Evolutionary conservation across 2,888 invertebrate genomes (phyloP), one percentile per base, ranked within the genome.

Genomic region (Chrysotoxum bicinctum): DNA sequence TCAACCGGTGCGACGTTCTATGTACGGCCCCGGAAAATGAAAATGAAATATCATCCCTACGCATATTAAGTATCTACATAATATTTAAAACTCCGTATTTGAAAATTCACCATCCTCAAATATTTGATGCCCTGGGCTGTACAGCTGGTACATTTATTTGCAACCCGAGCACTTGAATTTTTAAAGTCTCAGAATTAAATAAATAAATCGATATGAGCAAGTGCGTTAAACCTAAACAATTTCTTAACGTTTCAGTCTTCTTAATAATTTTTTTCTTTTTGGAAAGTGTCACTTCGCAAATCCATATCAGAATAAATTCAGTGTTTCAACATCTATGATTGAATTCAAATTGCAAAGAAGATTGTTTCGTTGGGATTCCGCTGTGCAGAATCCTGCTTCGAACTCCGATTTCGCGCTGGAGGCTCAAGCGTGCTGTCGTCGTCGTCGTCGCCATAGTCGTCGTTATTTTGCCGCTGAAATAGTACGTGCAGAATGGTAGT

Each of bases 261-360:
- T 43, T 50, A 43, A 35, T 35, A 43, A 26, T 60, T 40, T 50
- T 69, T 69, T 30, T 64, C 19, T 60, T 16, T 66, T 35, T 73
- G 48, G 37, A 69, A 85, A 85, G 81, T 85, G 85, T 81, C 85
- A 85, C 73, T 85, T 85, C 60, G 62, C 45, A 77, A 85, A 81
- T 85, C 77, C 73, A 77, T 82, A 82, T 77, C 74, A 56, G 77
- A 82, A 82, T 86, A 78, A 78, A 86, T 82, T 86, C 86, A 86
- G 82, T 82, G 86, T 86, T 86, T 78, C 82, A 73, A 81, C 74
- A 73, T 86, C 86, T 74, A 82, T 86, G 82, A 86, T 86, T 86
- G 86, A 86, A 86, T 86, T 86, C 82, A 86, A 86, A 86, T 86
- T 86, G 86, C 66, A 74, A 86, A 77, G 77, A 82, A 86, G 86